Evolutionary conservation across 2,888 invertebrate genomes (phyloP).

Genomic region (Drosophila melanosoma): DNA sequence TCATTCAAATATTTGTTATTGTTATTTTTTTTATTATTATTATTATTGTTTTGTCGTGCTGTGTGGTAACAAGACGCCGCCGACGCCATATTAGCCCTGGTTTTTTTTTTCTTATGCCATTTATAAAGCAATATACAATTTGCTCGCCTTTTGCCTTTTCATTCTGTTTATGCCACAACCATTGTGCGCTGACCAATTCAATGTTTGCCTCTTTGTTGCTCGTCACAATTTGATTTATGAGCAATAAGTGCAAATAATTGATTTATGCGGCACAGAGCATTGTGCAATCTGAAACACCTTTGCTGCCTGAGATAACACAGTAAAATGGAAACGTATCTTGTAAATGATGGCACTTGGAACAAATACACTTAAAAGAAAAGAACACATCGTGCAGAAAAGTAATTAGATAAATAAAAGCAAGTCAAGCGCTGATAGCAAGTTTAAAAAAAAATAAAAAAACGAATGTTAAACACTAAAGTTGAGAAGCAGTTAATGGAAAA

Average conservation of each 20-base stretch:
- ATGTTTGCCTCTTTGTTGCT: constrained; percentile 53
- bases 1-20: constrained; percentile 66
- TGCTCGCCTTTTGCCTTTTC: constrained; percentile 53
- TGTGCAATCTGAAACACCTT: constrained; percentile 34
- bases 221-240: constrained; percentile 74
- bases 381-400: constrained; percentile 27
- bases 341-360: neutral
- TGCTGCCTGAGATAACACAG: constrained; percentile 41
- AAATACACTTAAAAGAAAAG: constrained; percentile 34
- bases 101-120: constrained; percentile 70
- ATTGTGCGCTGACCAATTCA: constrained; percentile 57
- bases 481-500: neutral
- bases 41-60: constrained; percentile 29
- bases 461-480: neutral
- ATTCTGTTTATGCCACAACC: constrained; percentile 10
- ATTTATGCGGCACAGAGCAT: constrained; percentile 61
- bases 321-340: constrained; percentile 20
- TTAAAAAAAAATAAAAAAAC: too few species aligned
- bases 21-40: constrained; percentile 32
- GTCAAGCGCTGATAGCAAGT: constrained; percentile 25
- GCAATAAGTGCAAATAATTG: constrained; percentile 77
- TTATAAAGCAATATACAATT: constrained; percentile 58
- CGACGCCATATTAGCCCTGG: constrained; percentile 71
- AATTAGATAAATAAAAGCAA: constrained; percentile 51
- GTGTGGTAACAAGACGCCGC: constrained; percentile 69